phyloP scores from a whole-genome alignment of 2,888 invertebrate species.

The Alloscopus bannaensis region DNA sequence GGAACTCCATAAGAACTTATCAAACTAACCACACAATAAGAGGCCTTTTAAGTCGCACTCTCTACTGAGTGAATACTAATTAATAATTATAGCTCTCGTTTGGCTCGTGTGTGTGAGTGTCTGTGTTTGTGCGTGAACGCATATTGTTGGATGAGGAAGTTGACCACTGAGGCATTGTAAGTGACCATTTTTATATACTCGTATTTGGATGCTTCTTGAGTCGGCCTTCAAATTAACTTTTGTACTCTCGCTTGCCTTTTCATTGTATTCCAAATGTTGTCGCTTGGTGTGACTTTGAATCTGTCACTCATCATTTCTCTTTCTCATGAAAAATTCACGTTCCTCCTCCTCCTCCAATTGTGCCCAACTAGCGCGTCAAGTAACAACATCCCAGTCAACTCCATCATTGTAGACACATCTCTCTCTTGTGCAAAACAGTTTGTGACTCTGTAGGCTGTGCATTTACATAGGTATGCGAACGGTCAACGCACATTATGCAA shows the following conservation, averaged over 20 bases:
- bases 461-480: not conserved
- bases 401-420: not conserved
- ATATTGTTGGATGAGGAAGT: conserved; percentile 50
- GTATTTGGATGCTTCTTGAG: conserved; percentile 22
- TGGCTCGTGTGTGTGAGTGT: conserved; percentile 24
- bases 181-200: not conserved
- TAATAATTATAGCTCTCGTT: no score
- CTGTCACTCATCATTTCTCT: conserved; percentile 34
- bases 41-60: no score
- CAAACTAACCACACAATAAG: no score
- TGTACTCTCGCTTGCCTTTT: conserved; percentile 14
- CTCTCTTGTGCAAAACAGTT: not conserved
- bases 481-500: conserved; percentile 17
- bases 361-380: no score
- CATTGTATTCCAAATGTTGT: conserved; percentile 7
- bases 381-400: not conserved
- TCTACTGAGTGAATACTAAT: not conserved
- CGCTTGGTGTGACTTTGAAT: conserved; percentile 38
- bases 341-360: no score
- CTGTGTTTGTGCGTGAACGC: not conserved
- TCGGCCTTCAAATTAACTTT: conserved; percentile 15
- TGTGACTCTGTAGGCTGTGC: not conserved
- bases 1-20: no score
- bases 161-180: conserved; percentile 43
- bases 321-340: not conserved